phyloP scores from a whole-genome alignment of 2,888 invertebrate species.

The Leptopterna dolabrata region DNA sequence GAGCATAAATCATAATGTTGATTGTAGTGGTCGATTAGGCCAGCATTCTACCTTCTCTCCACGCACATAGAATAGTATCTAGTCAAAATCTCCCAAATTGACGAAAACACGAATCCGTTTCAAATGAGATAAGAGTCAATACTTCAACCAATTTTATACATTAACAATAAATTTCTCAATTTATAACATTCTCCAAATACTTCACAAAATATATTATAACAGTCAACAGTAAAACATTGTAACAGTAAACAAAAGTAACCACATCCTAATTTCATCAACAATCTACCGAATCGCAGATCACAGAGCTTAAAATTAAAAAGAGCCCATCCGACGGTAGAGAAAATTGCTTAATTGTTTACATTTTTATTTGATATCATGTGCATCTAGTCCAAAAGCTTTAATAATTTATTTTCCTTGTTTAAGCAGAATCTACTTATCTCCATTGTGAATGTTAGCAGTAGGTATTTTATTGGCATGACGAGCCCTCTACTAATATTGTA shows the following conservation, averaged over 20 bases:
- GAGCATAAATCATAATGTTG: not conserved
- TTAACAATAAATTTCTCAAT: not conserved
- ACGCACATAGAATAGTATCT: not conserved
- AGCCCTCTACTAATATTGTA: slow-evolving; percentile 60
- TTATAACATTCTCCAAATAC: not conserved
- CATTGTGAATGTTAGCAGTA: slow-evolving; percentile 58
- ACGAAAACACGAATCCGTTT: not conserved
- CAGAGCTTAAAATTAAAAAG: slow-evolving; percentile 60
- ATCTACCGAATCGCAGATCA: slow-evolving; percentile 60
- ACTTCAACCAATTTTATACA: not conserved
- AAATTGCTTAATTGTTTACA: slow-evolving; percentile 55
- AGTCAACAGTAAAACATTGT: not conserved
- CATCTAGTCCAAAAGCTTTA: slow-evolving; percentile 60
- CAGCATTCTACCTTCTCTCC: not conserved
- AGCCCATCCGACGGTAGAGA: slow-evolving; percentile 55
- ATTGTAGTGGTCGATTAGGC: not conserved
- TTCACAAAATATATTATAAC: not conserved
- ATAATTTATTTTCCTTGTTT: slow-evolving; percentile 33
- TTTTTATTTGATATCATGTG: slow-evolving; percentile 57
- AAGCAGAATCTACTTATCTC: slow-evolving; percentile 56
- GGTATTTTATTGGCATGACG: slow-evolving; percentile 57
- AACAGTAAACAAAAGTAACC: slow-evolving; percentile 42
- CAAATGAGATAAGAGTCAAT: not conserved
- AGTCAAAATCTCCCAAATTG: not conserved
- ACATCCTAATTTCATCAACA: slow-evolving; percentile 56